Conservation (phyloP, 2,113 vertebrate species). For the Seriola dumerili region DNA sequence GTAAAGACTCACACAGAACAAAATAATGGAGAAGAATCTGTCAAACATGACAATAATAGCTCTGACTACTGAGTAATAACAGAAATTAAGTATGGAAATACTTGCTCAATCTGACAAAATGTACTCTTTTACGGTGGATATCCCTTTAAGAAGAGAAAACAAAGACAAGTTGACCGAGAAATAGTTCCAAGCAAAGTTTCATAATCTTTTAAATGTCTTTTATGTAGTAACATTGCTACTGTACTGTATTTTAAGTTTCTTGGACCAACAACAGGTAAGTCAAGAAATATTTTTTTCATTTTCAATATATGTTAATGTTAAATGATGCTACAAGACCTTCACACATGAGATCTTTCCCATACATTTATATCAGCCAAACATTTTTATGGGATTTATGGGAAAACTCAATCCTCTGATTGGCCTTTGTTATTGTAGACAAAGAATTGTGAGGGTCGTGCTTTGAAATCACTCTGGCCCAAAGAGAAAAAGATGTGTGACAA, state of each 20-base stretch:
- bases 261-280: conserved; percentile 67
- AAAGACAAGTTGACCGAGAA: neutral
- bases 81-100: neutral
- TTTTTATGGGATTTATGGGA: neutral
- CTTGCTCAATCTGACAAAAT: neutral
- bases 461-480: too few species aligned
- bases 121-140: conserved; percentile 11
- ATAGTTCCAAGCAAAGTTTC: conserved; percentile 36
- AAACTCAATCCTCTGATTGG: neutral
- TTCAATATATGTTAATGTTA: neutral
- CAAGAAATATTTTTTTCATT: neutral
- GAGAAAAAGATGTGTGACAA: neutral
- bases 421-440: too few species aligned
- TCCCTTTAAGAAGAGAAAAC: neutral
- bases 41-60: neutral
- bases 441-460: too few species aligned
- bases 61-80: neutral
- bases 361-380: neutral
- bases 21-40: neutral
- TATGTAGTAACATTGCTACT: neutral
- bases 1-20: neutral
- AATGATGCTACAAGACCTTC: neutral
- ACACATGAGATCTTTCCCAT: neutral
- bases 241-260: conserved; percentile 22
- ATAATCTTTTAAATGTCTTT: neutral